A percentile compares a stretch with the other conserved stretches of the same genome.
phyloP scores from a whole-genome alignment of 2,888 invertebrate genomes.

The Leucoma salicis region DNA sequence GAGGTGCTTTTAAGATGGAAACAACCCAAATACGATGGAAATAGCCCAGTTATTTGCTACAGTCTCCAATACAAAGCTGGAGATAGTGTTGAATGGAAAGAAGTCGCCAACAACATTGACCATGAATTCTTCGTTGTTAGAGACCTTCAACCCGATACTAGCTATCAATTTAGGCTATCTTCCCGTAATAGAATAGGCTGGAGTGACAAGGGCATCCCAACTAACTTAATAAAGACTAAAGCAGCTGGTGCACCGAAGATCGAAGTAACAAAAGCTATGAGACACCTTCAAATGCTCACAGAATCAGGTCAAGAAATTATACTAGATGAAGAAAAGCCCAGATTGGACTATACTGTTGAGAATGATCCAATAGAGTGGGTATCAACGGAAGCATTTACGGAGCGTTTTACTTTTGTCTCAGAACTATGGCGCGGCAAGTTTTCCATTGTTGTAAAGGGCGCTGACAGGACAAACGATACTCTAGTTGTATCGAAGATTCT shows the following conservation, averaged over 20 bases:
- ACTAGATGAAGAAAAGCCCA: conserved; percentile 84
- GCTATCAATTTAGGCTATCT: conserved; percentile 94
- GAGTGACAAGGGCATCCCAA: conserved; percentile 94
- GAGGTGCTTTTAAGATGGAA: conserved; percentile 96
- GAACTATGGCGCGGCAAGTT: conserved; percentile 93
- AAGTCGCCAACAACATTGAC: conserved; percentile 93
- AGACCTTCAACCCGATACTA: conserved; percentile 88
- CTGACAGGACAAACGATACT: conserved; percentile 88
- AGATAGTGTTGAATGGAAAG: conserved; percentile 91
- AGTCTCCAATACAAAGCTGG: conserved; percentile 91
- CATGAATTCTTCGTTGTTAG: conserved; percentile 95
- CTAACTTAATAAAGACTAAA: conserved; percentile 87
- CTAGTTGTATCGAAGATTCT: conserved; percentile 93
- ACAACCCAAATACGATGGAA: conserved; percentile 95
- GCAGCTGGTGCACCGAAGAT: conserved; percentile 86
- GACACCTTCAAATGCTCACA: conserved; percentile 91
- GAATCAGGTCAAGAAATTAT: conserved; percentile 89
- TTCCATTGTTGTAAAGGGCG: conserved; percentile 90
- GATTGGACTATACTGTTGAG: conserved; percentile 89
- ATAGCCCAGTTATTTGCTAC: conserved; percentile 94
- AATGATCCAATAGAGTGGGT: conserved; percentile 88
- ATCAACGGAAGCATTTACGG: conserved; percentile 84
- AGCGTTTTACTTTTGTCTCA: conserved; percentile 92
- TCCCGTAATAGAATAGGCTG: conserved; percentile 96
- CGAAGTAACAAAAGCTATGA: conserved; percentile 91